Percentiles rank a stretch among this genome's conserved stretches.
These are phyloP conservation scores for Hyposmocoma kahamanoa DNA, from an alignment of 1,140 invertebrate genomes.

Conservation along the genomic window DNA sequence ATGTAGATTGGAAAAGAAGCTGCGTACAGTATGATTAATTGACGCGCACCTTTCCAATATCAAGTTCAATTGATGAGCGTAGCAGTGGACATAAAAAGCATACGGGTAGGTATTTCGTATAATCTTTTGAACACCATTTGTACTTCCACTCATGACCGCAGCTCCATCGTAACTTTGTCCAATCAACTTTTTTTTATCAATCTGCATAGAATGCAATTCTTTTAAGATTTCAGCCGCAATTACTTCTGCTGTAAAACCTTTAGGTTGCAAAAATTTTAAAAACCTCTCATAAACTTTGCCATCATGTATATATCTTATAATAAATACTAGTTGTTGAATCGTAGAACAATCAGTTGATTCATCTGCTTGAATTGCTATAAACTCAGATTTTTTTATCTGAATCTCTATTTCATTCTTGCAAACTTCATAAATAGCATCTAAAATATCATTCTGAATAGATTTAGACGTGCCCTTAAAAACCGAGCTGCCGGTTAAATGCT, in stretches of 20 bases:
- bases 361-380: constrained; percentile 33
- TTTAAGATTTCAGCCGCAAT: constrained; percentile 12
- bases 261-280: too few relatives aligned
- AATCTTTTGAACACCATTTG: constrained; percentile 28
- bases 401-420: constrained; percentile 28
- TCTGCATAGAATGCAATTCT: constrained; percentile 23
- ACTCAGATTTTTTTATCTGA: constrained; percentile 17
- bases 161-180: constrained; percentile 46
- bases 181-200: constrained; percentile 36
- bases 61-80: constrained; percentile 44
- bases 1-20: constrained; percentile 28
- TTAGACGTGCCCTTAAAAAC: constrained; percentile 36
- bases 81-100: constrained; percentile 47
- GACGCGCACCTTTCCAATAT: constrained; percentile 33
- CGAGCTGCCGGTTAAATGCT: constrained; percentile 26
- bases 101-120: constrained; percentile 32
- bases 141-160: constrained; percentile 30
- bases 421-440: constrained; percentile 32
- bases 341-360: constrained; percentile 39
- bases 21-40: constrained; percentile 24
- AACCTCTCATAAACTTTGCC: constrained; percentile 18
- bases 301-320: constrained; percentile 32
- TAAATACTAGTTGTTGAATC: constrained; percentile 31
- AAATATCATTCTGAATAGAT: constrained; percentile 36
- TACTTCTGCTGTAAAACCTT: constrained; percentile 5